Evolutionary conservation across 92 coral and sea anemone genomes (phyloP).

Genomic region (Blastomussa wellsi): DNA sequence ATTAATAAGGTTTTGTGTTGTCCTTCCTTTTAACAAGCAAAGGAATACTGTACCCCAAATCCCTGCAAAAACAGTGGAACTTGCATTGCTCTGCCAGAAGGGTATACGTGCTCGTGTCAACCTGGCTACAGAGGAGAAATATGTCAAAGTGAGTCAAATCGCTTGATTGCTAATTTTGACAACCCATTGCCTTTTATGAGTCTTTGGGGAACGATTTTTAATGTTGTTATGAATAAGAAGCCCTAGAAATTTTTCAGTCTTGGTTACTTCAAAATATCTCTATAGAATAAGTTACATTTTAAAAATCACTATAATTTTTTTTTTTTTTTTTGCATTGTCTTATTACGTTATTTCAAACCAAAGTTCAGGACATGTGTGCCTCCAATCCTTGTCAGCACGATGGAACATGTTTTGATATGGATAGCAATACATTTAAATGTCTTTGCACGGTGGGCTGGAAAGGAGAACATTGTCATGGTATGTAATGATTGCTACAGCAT

Average conservation of each 20-base stretch:
- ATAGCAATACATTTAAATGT: constrained; percentile 79
- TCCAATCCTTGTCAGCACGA: constrained; percentile 85
- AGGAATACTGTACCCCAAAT: constrained; percentile 86
- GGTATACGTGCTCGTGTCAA: constrained; percentile 83
- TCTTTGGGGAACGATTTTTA: too few relatives aligned
- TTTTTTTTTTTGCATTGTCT: not conserved
- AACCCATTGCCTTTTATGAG: not conserved
- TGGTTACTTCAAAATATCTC: too few relatives aligned
- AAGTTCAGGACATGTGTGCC: constrained; percentile 76
- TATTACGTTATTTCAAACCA: not conserved
- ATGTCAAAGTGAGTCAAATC: constrained; percentile 77
- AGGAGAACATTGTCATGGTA: constrained; percentile 89
- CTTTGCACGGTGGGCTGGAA: constrained; percentile 75
- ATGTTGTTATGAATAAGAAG: too few relatives aligned
- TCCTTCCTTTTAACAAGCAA: constrained; percentile 44
- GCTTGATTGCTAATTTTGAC: too few relatives aligned
- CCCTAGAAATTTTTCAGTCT: too few relatives aligned
- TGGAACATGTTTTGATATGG: constrained; percentile 85
- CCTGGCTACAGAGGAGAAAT: constrained; percentile 78
- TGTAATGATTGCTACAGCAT: too few relatives aligned
- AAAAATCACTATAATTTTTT: too few relatives aligned
- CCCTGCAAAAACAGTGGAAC: constrained; percentile 90
- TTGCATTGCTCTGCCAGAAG: constrained; percentile 70
- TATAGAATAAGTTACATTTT: too few relatives aligned
- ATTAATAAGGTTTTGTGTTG: not conserved